Base-by-base conservation (phyloP, 2,888 invertebrate species). In the Galeruca laticollis region DNA sequence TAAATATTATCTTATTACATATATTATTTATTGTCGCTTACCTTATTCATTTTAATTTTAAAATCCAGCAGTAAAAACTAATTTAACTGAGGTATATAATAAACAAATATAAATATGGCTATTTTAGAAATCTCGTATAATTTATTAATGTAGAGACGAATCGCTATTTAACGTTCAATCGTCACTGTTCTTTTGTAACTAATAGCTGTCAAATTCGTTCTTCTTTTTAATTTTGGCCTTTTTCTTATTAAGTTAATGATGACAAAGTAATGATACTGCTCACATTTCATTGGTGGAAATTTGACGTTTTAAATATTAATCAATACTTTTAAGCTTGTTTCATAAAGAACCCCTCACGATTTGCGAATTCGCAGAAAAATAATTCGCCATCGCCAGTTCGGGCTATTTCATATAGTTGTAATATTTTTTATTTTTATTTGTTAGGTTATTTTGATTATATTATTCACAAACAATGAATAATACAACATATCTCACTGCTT, bases 31-130 rank as follows among this genome's bases (percentile, higher is more conserved):
- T 33, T 57, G 15, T 15, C 11, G 15, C 13, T 57, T 57, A 57
- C 56, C 56, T 35, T 57, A 57, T 57, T 57, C 35, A 57, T 57
- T 10, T 35, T 57, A 9, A 57, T 15, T 15, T 56, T 57, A 18
- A 35, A 31, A 9, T n/a, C 40, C 43, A 47, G 15, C 43, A 15
- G 9, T 15, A 4, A 47, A 47, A 47, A 18, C 15, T 18, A 8
- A n/a, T 18, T 47, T 47, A n/a, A 18, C 18, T 8, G 10, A 18
- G 47, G 1, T 15, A 47, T 47, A 18, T 47, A 9, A 18, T 47
- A 47, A 18, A 47, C 47, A 47, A 47, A 26, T 26, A 26, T 26
- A 26, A 26, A 47, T 47, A 47, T 47, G 47, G 47, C 47, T 47
- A 47, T 47, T 40, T 40, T 15, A 8, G 15, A 18, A 6, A 47